phyloP scores from a whole-genome alignment of 2,113 vertebrate species.

The Hemicordylus capensis region DNA sequence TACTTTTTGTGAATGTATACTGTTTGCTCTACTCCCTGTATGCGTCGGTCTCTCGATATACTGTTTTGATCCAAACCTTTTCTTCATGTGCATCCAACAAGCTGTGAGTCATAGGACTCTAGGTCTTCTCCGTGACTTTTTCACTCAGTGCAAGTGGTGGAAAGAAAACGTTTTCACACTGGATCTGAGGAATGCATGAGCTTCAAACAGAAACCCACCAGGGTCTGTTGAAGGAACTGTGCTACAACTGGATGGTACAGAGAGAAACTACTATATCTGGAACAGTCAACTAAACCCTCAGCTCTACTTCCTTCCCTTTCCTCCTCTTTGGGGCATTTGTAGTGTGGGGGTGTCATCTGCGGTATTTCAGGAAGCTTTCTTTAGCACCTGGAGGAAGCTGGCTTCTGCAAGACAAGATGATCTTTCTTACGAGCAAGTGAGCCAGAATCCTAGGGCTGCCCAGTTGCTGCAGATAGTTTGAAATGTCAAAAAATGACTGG shows the following conservation, averaged over 20 bases:
- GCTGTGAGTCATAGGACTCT: background rate
- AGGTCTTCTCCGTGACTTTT: conserved; percentile 34
- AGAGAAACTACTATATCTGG: background rate
- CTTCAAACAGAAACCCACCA: conserved; percentile 34
- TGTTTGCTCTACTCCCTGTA: conserved; percentile 33
- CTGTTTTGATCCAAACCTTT: conserved; percentile 38
- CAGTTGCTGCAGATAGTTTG: conserved; percentile 26
- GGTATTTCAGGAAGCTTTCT: background rate
- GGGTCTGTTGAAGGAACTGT: background rate
- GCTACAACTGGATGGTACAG: conserved; percentile 10
- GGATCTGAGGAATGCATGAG: conserved; percentile 41
- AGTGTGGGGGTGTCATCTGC: no score
- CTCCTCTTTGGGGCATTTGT: background rate
- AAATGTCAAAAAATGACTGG: conserved; percentile 27
- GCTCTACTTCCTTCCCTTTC: background rate
- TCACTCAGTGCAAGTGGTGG: conserved; percentile 38
- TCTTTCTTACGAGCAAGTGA: conserved; percentile 11
- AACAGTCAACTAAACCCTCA: background rate
- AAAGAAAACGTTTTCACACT: conserved; percentile 59
- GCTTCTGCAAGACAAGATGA: conserved; percentile 19
- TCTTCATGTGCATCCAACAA: conserved; percentile 21
- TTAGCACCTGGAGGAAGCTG: conserved; percentile 7
- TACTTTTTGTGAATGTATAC: conserved; percentile 42
- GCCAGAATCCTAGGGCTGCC: background rate
- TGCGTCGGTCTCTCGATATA: conserved; percentile 12